These are phyloP conservation scores for Gavia stellata DNA, from an alignment of 2,113 vertebrate species.

Conservation along the genomic window DNA sequence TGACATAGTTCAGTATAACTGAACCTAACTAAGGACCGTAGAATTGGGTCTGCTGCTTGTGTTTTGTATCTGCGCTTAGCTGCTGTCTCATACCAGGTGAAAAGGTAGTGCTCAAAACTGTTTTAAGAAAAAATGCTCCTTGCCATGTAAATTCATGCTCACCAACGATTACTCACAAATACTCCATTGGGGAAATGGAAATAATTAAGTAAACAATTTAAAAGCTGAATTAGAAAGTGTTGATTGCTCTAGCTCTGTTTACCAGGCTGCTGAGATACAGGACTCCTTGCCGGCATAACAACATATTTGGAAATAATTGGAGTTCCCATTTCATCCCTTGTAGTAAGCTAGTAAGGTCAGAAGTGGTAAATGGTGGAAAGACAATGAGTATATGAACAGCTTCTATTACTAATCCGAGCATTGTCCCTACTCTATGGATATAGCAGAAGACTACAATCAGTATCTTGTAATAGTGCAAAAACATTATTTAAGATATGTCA, in stretches of 20 bases:
- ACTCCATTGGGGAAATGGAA: not conserved
- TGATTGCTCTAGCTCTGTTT: not conserved
- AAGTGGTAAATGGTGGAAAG: not conserved
- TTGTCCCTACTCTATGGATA: not conserved
- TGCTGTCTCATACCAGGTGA: not conserved
- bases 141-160: not conserved
- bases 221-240: not conserved
- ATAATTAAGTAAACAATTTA: not conserved
- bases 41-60: not conserved
- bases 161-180: not conserved
- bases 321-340: not conserved
- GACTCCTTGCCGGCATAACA: not conserved
- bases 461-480: not conserved
- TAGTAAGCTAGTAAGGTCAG: not conserved
- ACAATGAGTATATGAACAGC: not conserved
- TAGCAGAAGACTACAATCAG: not conserved
- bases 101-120: not conserved
- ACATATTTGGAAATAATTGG: not conserved
- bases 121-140: not conserved
- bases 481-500: not conserved
- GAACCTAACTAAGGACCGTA: not conserved
- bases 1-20: not conserved
- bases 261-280: not conserved
- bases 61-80: not conserved
- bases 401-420: not conserved